Conservation (phyloP, 2,113 vertebrate species). For the Phylloscopus trochiloides region DNA sequence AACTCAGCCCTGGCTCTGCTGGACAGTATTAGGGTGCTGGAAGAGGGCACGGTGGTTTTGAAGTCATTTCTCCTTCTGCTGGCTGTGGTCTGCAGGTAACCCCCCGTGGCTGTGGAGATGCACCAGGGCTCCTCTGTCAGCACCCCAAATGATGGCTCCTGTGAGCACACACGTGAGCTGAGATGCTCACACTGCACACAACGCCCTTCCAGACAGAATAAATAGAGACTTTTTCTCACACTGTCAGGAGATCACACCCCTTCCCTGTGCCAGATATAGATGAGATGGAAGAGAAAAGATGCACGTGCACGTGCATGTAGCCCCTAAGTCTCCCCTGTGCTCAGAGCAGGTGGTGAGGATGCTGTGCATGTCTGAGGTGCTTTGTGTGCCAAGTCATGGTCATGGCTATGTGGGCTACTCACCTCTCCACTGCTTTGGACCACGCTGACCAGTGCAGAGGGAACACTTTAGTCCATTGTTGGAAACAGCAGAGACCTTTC, state of each 20-base stretch:
- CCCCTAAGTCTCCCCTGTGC: background rate
- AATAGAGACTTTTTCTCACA: constrained; percentile 35
- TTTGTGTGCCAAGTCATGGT: rapidly evolving
- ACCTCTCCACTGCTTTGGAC: background rate
- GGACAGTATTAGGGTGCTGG: background rate
- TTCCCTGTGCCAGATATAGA: background rate
- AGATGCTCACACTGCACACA: background rate
- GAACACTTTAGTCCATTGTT: background rate
- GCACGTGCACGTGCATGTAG: background rate
- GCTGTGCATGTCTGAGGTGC: background rate
- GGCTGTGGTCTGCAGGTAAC: background rate
- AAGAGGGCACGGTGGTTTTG: rapidly evolving
- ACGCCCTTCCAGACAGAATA: background rate
- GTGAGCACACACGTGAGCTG: background rate
- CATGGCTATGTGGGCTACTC: background rate
- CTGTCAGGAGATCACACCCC: background rate
- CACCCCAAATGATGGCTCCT: background rate
- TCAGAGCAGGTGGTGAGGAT: background rate
- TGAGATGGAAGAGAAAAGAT: background rate
- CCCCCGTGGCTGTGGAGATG: rapidly evolving
- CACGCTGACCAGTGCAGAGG: rapidly evolving
- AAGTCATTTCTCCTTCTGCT: background rate
- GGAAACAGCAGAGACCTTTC: background rate
- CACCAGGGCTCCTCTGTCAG: background rate
- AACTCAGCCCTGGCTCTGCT: background rate